These are phyloP conservation scores for Zygothrica quintamaculata DNA, from an alignment of 2,888 invertebrate species.

Conservation along the genomic window DNA sequence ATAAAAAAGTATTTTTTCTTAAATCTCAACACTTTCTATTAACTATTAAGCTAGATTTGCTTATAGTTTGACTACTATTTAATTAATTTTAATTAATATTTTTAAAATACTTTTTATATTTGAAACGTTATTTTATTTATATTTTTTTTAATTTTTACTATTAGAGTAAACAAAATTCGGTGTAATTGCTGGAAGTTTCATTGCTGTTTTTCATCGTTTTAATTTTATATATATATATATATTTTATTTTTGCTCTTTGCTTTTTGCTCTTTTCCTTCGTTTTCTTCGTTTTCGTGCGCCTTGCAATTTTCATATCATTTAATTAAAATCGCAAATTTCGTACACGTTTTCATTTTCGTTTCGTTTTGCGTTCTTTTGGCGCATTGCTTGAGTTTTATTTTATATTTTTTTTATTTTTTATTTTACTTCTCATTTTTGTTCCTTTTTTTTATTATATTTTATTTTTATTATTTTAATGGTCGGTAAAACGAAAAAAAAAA, in stretches of 20 bases:
- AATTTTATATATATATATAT: background rate
- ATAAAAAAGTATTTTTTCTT: too few relatives aligned
- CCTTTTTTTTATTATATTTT: slow-evolving; percentile 37
- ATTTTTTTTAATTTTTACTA: too few relatives aligned
- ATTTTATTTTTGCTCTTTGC: slow-evolving; percentile 33
- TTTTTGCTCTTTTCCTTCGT: slow-evolving; percentile 30
- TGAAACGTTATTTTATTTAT: too few relatives aligned
- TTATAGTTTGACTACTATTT: too few relatives aligned
- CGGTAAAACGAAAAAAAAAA: too few relatives aligned
- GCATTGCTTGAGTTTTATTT: slow-evolving; percentile 30
- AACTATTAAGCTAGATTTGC: too few relatives aligned
- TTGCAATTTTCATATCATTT: slow-evolving; percentile 80
- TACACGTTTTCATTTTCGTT: slow-evolving; percentile 79
- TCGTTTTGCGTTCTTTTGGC: slow-evolving; percentile 55
- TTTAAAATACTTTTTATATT: too few relatives aligned
- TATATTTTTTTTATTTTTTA: slow-evolving; percentile 24
- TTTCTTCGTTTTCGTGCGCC: slow-evolving; percentile 45
- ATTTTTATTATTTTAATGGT: slow-evolving; percentile 72
- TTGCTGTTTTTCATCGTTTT: slow-evolving; percentile 34
- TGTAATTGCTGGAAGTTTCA: background rate
- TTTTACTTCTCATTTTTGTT: slow-evolving; percentile 6
- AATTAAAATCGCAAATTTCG: slow-evolving; percentile 80
- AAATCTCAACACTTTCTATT: too few relatives aligned
- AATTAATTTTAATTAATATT: too few relatives aligned
- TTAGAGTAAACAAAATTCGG: slow-evolving; percentile 28